These are phyloP conservation scores for Bagarius yarrelli DNA, from an alignment of 2,113 vertebrate genomes.

Conservation along the genomic window DNA sequence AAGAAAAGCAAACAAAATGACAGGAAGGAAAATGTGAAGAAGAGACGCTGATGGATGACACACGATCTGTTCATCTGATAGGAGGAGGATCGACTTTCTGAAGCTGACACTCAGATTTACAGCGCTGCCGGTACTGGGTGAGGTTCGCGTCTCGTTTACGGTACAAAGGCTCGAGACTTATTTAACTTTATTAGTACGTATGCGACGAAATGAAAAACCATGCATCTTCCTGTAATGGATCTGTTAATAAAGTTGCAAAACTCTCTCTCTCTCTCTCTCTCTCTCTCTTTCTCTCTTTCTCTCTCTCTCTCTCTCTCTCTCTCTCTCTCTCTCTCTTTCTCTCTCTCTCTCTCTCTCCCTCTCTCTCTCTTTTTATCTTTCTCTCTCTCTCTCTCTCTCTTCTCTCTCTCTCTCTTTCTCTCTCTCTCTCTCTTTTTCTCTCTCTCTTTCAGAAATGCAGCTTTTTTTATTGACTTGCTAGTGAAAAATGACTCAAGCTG, in stretches of 20 bases:
- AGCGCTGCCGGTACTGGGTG: not conserved
- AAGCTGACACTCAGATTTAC: not conserved
- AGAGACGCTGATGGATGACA: constrained; percentile 23
- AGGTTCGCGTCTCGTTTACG: not conserved
- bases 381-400: too few relatives aligned
- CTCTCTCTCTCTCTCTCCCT: too few relatives aligned
- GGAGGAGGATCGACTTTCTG: constrained; percentile 7
- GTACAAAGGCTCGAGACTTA: too few relatives aligned
- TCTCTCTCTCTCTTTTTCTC: too few relatives aligned
- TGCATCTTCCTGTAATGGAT: constrained; percentile 1
- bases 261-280: too few relatives aligned
- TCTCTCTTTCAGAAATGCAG: too few relatives aligned
- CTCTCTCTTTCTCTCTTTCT: too few relatives aligned
- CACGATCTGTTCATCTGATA: constrained; percentile 25
- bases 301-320: too few relatives aligned
- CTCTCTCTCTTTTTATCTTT: too few relatives aligned
- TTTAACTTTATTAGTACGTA: not conserved
- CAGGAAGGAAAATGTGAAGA: constrained; percentile 8
- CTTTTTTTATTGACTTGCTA: constrained; percentile 54
- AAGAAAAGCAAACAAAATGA: not conserved
- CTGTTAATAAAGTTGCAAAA: constrained; percentile 5
- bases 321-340: too few relatives aligned
- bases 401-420: too few relatives aligned
- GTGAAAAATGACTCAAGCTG: constrained; percentile 68
- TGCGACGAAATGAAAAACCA: not conserved